Conservation (phyloP, 2,113 vertebrate genomes). For the Aegithalos caudatus region DNA sequence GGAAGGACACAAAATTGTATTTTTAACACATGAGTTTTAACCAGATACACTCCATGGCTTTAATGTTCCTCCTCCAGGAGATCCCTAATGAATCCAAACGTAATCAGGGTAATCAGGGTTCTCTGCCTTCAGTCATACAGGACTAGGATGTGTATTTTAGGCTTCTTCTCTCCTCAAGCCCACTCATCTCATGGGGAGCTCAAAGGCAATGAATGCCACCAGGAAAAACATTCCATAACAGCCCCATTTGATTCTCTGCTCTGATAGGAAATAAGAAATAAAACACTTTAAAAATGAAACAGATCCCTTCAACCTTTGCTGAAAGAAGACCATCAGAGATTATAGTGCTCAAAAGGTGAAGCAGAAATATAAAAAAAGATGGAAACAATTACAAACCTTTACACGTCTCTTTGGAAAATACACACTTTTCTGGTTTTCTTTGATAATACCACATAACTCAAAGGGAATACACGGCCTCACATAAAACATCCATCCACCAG, state of each 20-base stretch:
- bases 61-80: neutral
- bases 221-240: neutral
- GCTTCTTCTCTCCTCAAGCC: neutral
- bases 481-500: neutral
- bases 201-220: neutral
- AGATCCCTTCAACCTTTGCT: neutral
- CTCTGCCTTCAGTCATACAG: neutral
- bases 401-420: neutral
- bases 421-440: neutral
- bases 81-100: neutral
- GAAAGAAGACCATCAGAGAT: neutral
- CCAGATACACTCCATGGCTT: neutral
- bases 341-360: slow-evolving; percentile 7
- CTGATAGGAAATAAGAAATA: neutral
- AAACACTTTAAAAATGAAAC: slow-evolving; percentile 39
- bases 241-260: neutral
- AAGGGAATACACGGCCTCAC: neutral
- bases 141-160: neutral
- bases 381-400: slow-evolving; percentile 31
- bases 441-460: neutral
- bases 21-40: neutral
- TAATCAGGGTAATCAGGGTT: neutral
- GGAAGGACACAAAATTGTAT: neutral
- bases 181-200: neutral
- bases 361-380: neutral